Conservation (phyloP, 2,888 invertebrate genomes). For the Adelognathus sp. region DNA sequence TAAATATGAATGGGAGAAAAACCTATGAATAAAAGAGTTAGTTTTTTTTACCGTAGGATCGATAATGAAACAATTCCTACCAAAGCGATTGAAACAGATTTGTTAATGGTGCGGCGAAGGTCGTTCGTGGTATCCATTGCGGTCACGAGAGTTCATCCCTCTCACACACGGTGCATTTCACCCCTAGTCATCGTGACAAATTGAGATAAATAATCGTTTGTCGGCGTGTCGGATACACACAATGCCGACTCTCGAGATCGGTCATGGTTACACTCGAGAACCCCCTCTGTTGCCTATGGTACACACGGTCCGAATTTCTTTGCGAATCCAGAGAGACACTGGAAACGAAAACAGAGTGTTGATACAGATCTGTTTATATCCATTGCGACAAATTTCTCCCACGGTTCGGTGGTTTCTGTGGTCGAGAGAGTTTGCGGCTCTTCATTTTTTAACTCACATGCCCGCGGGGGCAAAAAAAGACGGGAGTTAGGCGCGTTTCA, state of each 20-base stretch:
- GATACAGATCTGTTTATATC: constrained; percentile 45
- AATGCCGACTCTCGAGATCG: constrained; percentile 70
- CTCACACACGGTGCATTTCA: constrained; percentile 28
- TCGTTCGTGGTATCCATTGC: constrained; percentile 36
- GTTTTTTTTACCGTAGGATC: too few species aligned
- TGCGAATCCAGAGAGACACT: constrained; percentile 20
- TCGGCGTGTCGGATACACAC: constrained; percentile 66
- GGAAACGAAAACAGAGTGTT: constrained; percentile 24
- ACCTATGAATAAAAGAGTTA: too few species aligned
- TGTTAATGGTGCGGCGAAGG: not conserved
- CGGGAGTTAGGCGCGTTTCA: too few species aligned
- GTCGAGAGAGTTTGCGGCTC: not conserved
- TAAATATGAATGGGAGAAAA: too few species aligned
- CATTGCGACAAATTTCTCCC: constrained; percentile 41
- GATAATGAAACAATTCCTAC: too few species aligned
- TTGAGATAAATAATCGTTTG: constrained; percentile 78
- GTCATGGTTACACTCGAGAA: constrained; percentile 71
- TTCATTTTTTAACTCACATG: too few species aligned
- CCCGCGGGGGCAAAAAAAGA: too few species aligned
- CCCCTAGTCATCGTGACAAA: constrained; percentile 70
- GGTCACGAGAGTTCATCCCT: constrained; percentile 42
- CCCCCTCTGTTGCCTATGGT: too few species aligned
- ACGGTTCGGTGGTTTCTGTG: constrained; percentile 37
- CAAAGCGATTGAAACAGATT: not conserved
- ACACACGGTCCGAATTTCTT: constrained; percentile 39